Evolutionary conservation across 35 echinoderm and acorn worm genomes (phyloP).

Genomic region (Anneissia japonica): DNA sequence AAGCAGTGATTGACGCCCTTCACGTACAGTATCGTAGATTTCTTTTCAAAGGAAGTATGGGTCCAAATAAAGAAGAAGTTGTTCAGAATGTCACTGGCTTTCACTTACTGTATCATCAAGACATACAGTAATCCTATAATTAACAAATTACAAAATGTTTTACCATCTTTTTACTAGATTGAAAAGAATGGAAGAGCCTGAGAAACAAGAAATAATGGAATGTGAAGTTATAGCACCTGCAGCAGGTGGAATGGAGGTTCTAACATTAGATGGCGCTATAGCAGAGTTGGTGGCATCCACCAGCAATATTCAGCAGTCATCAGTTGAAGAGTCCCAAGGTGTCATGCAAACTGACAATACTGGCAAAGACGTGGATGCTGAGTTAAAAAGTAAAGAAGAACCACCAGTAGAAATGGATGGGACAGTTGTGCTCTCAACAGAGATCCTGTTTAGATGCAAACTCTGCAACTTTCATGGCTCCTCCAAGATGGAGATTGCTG

Average conservation of each 20-base stretch:
- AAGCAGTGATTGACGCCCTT: too few species aligned
- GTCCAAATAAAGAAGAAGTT: too few species aligned
- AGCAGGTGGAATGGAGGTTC: neutral
- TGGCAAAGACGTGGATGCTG: neutral
- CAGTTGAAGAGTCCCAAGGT: neutral
- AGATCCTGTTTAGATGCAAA: conserved; percentile 61
- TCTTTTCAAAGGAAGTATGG: too few species aligned
- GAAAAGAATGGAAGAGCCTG: neutral
- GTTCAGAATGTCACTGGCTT: too few species aligned
- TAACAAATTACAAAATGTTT: too few species aligned
- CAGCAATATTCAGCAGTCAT: neutral
- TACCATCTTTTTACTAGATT: neutral
- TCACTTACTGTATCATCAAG: too few species aligned
- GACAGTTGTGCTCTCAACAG: neutral
- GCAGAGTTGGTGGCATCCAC: neutral
- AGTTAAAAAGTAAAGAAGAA: neutral
- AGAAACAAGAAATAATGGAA: neutral
- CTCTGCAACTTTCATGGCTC: conserved; percentile 55
- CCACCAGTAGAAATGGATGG: too few species aligned
- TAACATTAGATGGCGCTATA: neutral
- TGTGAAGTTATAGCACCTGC: neutral
- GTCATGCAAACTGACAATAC: neutral
- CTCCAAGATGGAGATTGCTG: conserved; percentile 55
- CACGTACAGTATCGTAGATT: too few species aligned
- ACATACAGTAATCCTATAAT: too few species aligned